Evolutionary conservation across 2,888 invertebrate genomes (phyloP).

Genomic region (Apamea monoglypha): DNA sequence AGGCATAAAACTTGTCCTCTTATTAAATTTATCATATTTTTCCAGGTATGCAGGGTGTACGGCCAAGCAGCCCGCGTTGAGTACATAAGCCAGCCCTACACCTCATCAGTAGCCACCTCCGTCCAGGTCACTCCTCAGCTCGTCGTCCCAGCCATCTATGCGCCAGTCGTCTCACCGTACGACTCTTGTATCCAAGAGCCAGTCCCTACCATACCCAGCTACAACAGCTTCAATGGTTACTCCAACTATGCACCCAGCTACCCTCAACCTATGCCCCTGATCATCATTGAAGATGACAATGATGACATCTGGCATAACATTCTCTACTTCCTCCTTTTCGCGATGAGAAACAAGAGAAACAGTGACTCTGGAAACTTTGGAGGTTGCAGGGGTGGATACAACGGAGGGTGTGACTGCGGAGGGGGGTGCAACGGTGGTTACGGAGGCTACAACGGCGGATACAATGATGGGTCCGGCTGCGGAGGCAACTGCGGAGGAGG

Average conservation of each 20-base stretch:
- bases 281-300: constrained; percentile 70
- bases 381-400: constrained; percentile 50
- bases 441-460: too few relatives aligned
- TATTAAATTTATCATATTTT: not conserved
- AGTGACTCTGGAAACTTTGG: constrained; percentile 54
- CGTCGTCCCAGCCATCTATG: constrained; percentile 78
- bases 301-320: constrained; percentile 70
- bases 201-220: constrained; percentile 58
- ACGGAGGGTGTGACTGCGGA: constrained; percentile 44
- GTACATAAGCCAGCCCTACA: constrained; percentile 56
- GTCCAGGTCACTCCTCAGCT: constrained; percentile 69
- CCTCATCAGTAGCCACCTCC: constrained; percentile 32
- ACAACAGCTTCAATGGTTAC: constrained; percentile 40
- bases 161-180: constrained; percentile 69
- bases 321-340: constrained; percentile 77
- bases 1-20: not conserved
- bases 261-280: constrained; percentile 69
- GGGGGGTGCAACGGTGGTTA: not conserved
- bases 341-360: constrained; percentile 71
- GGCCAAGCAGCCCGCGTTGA: constrained; percentile 55
- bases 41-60: constrained; percentile 48
- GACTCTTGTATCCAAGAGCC: constrained; percentile 59
- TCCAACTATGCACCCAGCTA: constrained; percentile 51
- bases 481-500: constrained; percentile 10
- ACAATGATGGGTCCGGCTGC: too few relatives aligned